Conservation (phyloP, 2,888 invertebrate genomes). For the Amphipyra berbera region DNA sequence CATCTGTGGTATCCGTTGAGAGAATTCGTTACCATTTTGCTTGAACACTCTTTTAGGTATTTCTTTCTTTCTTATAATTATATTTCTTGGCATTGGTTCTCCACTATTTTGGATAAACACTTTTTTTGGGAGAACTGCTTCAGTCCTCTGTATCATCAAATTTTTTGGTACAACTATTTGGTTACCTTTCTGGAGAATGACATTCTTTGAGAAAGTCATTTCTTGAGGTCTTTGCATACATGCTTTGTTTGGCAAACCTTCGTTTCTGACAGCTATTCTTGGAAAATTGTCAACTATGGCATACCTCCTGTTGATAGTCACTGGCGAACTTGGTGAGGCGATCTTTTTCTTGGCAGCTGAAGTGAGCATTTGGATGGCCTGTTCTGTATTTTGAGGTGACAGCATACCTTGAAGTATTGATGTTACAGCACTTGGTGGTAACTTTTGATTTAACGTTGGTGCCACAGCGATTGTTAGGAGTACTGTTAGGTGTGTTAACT, state of each 20-base stretch:
- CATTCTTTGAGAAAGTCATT: not conserved
- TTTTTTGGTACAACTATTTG: conserved; percentile 17
- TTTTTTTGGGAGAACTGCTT: conserved; percentile 12
- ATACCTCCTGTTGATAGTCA: conserved; percentile 8
- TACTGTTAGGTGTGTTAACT: conserved; percentile 17
- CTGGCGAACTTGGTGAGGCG: not conserved
- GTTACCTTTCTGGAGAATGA: conserved; percentile 2
- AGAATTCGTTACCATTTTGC: conserved; percentile 8
- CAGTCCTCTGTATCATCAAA: conserved; percentile 4
- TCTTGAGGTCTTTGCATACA: no score
- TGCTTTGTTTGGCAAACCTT: conserved; percentile 3
- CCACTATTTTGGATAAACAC: conserved; percentile 2
- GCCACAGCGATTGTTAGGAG: conserved; percentile 20
- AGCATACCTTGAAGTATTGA: conserved; percentile 64
- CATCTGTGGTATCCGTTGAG: conserved; percentile 2
- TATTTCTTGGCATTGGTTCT: conserved; percentile 6
- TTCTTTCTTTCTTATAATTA: conserved; percentile 16
- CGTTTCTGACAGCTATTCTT: conserved; percentile 9
- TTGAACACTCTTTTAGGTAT: conserved; percentile 14
- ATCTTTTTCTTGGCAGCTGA: conserved; percentile 24
- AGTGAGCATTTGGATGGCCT: conserved; percentile 57
- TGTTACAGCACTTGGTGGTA: conserved; percentile 46
- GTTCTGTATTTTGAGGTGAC: conserved; percentile 61
- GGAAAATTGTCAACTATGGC: conserved; percentile 26
- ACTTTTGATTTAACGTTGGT: conserved; percentile 34